Percentiles rank a stretch among this genome's conserved stretches.
Conservation (phyloP, 2,113 vertebrate genomes). For the Spheniscus mendiculus region DNA sequence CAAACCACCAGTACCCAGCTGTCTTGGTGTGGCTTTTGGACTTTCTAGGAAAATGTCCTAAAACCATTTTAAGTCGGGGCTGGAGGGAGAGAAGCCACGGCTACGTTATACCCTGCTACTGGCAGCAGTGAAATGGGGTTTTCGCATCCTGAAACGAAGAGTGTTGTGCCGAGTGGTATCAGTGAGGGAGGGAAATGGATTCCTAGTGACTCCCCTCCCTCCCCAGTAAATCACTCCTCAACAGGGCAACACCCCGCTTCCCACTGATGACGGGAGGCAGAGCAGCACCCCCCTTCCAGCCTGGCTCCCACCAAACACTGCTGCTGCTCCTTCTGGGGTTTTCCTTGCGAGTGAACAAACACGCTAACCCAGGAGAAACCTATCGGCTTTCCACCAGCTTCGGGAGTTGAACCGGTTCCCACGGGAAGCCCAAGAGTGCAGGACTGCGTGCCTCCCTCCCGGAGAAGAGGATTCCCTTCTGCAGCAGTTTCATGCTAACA, state of each 20-base stretch:
- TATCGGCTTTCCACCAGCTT: background rate
- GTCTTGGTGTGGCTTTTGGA: background rate
- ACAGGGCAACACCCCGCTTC: accelerated
- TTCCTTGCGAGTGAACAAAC: background rate
- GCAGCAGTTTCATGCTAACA: background rate
- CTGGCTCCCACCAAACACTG: background rate
- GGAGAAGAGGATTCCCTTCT: background rate
- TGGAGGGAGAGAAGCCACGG: background rate
- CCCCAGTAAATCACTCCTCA: background rate
- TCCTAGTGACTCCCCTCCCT: background rate
- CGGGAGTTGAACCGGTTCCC: background rate
- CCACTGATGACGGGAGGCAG: background rate
- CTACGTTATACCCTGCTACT: background rate
- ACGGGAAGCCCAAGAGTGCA: background rate
- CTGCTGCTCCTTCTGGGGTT: background rate
- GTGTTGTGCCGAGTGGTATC: background rate
- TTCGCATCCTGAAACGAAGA: background rate
- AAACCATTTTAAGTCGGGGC: background rate
- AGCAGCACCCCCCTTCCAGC: background rate
- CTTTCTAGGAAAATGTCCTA: background rate
- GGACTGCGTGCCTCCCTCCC: background rate
- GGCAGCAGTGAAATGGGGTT: background rate
- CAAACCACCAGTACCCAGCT: background rate
- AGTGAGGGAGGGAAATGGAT: background rate
- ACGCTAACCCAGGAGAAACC: background rate